A percentile compares a stretch with the other conserved stretches of the same genome.
phyloP scores from a whole-genome alignment of 92 coral and sea anemone genomes.

The Porites rus region DNA sequence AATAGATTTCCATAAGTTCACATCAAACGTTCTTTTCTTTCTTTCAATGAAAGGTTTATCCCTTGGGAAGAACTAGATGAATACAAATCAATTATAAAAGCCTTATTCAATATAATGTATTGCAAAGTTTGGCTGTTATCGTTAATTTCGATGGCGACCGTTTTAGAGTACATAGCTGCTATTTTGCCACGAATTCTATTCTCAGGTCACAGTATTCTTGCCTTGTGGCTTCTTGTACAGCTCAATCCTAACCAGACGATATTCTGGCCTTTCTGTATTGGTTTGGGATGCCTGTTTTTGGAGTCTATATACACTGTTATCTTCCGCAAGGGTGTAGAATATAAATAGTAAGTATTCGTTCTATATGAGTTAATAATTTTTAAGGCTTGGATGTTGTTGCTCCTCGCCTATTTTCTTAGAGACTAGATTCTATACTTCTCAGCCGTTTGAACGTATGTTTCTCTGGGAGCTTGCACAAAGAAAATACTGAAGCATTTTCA shows the following conservation, averaged over 20 bases:
- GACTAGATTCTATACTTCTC: no score
- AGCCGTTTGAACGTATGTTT: no score
- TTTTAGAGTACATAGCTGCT: constrained; percentile 50
- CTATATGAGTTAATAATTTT: neutral
- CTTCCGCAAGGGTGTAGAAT: constrained; percentile 64
- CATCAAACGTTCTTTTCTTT: neutral
- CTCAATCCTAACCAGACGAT: constrained; percentile 14
- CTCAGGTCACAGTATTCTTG: constrained; percentile 38
- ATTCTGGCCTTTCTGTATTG: constrained; percentile 49
- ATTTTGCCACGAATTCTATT: constrained; percentile 54
- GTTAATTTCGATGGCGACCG: constrained; percentile 42
- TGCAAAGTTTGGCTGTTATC: neutral
- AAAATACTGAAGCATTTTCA: no score
- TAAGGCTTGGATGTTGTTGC: neutral
- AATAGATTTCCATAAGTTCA: constrained; percentile 1
- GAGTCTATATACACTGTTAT: constrained; percentile 56
- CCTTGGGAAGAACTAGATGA: constrained; percentile 8
- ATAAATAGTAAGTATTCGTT: constrained; percentile 56
- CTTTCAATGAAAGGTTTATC: constrained; percentile 15
- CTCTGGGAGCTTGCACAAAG: no score
- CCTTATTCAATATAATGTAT: neutral
- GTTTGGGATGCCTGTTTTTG: constrained; percentile 50
- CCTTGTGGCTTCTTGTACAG: constrained; percentile 49
- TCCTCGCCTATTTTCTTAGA: no score
- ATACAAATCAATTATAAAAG: neutral